phyloP scores from a whole-genome alignment of 2,797 vertebrate genomes.

The Agapornis canus region DNA sequence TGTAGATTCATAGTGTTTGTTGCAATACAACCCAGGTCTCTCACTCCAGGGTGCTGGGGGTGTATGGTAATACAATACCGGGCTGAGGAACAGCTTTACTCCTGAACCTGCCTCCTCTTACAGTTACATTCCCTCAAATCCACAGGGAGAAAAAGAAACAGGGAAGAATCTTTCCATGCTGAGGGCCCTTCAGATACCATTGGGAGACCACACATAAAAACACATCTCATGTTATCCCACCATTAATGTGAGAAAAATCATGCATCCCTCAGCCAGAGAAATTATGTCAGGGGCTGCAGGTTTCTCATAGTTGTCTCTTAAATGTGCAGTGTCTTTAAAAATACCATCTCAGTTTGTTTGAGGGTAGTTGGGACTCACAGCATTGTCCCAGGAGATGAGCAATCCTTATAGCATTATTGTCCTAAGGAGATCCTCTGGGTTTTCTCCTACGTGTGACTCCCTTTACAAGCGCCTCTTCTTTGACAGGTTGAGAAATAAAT shows the following conservation, averaged over 20 bases:
- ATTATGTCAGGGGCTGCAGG: not conserved
- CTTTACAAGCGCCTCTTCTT: not conserved
- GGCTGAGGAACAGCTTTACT: not conserved
- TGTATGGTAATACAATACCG: not conserved
- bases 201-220: not conserved
- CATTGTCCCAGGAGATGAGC: not conserved
- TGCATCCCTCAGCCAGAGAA: not conserved
- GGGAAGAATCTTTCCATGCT: not conserved
- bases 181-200: not conserved
- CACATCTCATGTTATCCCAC: not conserved
- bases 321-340: not conserved
- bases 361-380: not conserved
- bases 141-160: not conserved
- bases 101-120: not conserved
- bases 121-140: not conserved
- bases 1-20: not conserved
- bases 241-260: not conserved
- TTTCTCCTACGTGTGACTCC: fast-evolving
- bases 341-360: not conserved
- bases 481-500: not conserved
- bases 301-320: not conserved
- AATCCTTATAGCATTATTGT: not conserved
- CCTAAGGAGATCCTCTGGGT: not conserved
- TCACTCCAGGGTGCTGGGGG: not conserved
- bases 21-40: not conserved